Conservation (phyloP, 2,888 invertebrate species). For the Sesamia inferens region DNA sequence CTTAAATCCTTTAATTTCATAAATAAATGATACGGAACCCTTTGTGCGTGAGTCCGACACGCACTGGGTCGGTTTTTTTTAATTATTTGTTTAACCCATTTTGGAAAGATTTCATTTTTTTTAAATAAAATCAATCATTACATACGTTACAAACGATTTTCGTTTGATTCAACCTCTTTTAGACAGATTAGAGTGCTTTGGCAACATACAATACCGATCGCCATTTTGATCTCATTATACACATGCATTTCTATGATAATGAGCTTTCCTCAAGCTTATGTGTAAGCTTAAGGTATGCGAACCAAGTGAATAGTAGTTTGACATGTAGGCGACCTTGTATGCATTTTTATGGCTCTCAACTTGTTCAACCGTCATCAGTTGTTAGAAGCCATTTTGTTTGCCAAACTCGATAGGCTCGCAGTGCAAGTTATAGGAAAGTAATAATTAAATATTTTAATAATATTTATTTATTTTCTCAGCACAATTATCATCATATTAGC, state of each 20-base stretch:
- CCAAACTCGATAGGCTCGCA: conserved; percentile 23
- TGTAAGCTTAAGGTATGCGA: conserved; percentile 50
- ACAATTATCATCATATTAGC: too few species aligned
- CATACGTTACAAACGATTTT: neutral
- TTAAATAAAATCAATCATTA: too few species aligned
- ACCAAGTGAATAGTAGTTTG: conserved; percentile 60
- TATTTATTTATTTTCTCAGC: too few species aligned
- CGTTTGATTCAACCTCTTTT: neutral
- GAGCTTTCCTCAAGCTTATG: conserved; percentile 47
- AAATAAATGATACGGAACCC: too few species aligned
- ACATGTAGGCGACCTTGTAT: conserved; percentile 71
- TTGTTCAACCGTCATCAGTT: conserved; percentile 68
- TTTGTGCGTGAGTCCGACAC: too few species aligned
- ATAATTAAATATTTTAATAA: too few species aligned
- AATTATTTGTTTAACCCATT: neutral
- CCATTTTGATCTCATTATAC: conserved; percentile 11
- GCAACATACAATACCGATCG: neutral
- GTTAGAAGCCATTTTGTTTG: conserved; percentile 63
- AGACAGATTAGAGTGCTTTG: neutral
- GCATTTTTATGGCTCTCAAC: conserved; percentile 71
- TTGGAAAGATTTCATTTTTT: neutral
- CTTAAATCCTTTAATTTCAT: too few species aligned
- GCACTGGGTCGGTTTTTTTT: too few species aligned
- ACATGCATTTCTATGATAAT: conserved; percentile 41
- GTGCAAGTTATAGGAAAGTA: conserved; percentile 38